Conservation (phyloP, 2,797 vertebrate species). For the Vireo griseus region DNA sequence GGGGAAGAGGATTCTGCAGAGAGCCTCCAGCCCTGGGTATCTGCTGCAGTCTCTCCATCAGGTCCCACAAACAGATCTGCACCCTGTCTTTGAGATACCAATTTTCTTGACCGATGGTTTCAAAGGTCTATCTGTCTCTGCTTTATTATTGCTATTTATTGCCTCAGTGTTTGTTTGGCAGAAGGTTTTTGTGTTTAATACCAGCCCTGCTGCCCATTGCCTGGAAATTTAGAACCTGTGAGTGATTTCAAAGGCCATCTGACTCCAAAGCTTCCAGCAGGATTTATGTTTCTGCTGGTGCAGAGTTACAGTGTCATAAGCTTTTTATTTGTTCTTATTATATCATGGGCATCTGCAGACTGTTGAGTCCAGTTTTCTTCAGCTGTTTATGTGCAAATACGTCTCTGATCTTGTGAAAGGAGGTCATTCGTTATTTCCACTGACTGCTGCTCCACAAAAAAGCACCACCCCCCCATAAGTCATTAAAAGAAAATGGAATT, state of each 20-base stretch:
- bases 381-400: slow-evolving; percentile 34
- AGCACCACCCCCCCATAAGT: not conserved
- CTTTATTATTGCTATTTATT: slow-evolving; percentile 16
- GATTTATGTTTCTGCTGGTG: slow-evolving; percentile 44
- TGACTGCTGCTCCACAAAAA: not conserved
- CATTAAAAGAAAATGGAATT: slow-evolving; percentile 31
- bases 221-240: slow-evolving; percentile 57
- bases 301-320: slow-evolving; percentile 54
- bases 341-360: slow-evolving; percentile 35
- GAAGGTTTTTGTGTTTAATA: slow-evolving; percentile 36
- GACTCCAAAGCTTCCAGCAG: slow-evolving; percentile 30
- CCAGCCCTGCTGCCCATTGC: slow-evolving; percentile 6
- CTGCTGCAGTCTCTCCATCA: not conserved
- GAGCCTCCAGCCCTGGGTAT: fast-evolving
- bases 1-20: not conserved
- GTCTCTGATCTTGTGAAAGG: slow-evolving; percentile 3
- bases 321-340: slow-evolving; percentile 59
- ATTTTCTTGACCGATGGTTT: not conserved
- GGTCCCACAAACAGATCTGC: not conserved
- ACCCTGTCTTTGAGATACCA: not conserved
- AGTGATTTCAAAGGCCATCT: slow-evolving; percentile 44
- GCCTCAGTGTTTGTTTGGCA: slow-evolving; percentile 35
- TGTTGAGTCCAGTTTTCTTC: slow-evolving; percentile 35
- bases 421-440: not conserved
- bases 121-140: not conserved